Base-by-base conservation (phyloP, 2,113 vertebrate genomes). In the Urocolius indicus region DNA sequence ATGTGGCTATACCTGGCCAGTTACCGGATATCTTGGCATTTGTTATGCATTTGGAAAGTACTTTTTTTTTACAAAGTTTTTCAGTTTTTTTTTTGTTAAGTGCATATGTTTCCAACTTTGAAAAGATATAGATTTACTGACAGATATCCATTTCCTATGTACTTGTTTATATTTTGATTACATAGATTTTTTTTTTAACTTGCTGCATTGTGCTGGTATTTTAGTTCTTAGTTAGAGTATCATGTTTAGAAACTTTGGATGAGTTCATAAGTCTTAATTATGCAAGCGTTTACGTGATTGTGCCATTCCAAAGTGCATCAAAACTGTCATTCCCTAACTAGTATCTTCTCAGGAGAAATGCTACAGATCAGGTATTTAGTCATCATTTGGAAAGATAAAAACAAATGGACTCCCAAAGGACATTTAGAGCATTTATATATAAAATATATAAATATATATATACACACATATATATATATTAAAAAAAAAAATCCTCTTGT, bases 231-330 rank as follows among this genome's bases (percentile, higher is more conserved):
- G 97, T 92, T 98, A 96, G 95, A 93, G 74, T 95, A 96, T 97
- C 86, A 91, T 98, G 96, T 97, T 98, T 98, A 98, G 97, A 97
- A 97, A 97, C 97, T 98, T 96, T 97, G 97, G 96, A 96, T 98
- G 96, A 98, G 96, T 98, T 98, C 97, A 97, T 97, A 98, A 98
- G 99, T 99, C 98, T 99, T 99, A 99, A 98, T 98, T 98, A 97
- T 98, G 97, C 97, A 98, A 98, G 97, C 93, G 98, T 98, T 98
- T 98, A 98, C 97, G 97, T 97, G 96, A 98, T 97, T 98, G 98
- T 98, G 98, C 98, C 98, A 98, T 99, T 99, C 98, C 98, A 98
- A 98, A 98, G 98, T 98, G 98, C 98, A 98, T 98, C 97, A 95
- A 96, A 98, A 98, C 98, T 98, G 98, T 98, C 98, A 98, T 98